Base-by-base conservation (phyloP, 2,888 invertebrate species). In the Pristionchus entomophagus region DNA sequence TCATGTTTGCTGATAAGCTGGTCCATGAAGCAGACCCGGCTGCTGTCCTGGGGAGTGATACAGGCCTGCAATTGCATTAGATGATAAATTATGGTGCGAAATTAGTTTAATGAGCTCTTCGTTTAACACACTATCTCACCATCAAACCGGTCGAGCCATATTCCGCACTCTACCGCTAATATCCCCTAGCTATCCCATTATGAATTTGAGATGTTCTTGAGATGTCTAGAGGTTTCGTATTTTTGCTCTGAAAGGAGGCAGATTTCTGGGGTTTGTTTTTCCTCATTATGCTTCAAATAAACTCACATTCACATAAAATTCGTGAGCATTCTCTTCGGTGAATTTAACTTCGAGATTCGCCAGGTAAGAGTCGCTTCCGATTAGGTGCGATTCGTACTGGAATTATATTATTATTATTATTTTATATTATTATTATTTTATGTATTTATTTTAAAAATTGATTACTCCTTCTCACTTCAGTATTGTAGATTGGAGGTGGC, bases 11-110 rank as follows among this genome's bases (percentile, higher is more conserved):
- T 41, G 73, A 73, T 73, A 0, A 73, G 38, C 22, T 73, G 73
- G 73, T 73, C 73, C 73, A 73, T 73, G 41, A 73, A 73, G 73
- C 73, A 73, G 26, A 41, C 26, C 17, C 41, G 38, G 8, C 17
- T 5, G 14, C 14, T n/a, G 32, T 73, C 73, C 3, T n/a, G 45
- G 17, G 73, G 73, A 41, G 73, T 73, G 26, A 73, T 41, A n/a
- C 73, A 73, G 41, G 73, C 73, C 73, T 73, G 41, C 22, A 59
- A 59, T 26, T 26, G 59, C 45, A 45, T 17, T 26, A 29, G 12
- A 59, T 4, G 22, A n/a, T 6, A 22, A 56, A 6, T 2, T 4
- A 56, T 22, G 3, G 14, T 51, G n/a, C n/a, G n/a, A n/a, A n/a
- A n/a, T n/a, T n/a, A n/a, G n/a, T n/a, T n/a, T n/a, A n/a, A 56